Evolutionary conservation across 2,888 invertebrate genomes (phyloP).

Genomic region (Plemyria rubiginata): DNA sequence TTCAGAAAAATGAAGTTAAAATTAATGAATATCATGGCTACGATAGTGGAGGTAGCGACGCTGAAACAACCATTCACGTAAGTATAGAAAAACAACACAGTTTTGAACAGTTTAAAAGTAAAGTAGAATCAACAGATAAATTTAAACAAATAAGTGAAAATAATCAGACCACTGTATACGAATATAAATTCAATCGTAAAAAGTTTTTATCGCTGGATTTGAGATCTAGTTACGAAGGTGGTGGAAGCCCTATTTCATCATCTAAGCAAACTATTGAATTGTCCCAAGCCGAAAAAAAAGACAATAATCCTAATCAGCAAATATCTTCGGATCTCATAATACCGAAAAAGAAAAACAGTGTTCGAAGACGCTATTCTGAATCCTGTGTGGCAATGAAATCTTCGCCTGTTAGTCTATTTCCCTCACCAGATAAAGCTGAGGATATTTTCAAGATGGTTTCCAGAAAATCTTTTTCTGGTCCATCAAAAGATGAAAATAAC

Average conservation of each 20-base stretch:
- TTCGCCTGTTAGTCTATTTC: slow-evolving; percentile 42
- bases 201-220: slow-evolving; percentile 67
- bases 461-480: slow-evolving; percentile 33
- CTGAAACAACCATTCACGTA: slow-evolving; percentile 80
- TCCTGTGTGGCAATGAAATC: slow-evolving; percentile 52
- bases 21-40: slow-evolving; percentile 77
- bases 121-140: slow-evolving; percentile 36
- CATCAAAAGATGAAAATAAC: slow-evolving; percentile 10
- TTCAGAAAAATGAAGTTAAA: slow-evolving; percentile 43
- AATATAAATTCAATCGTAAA: slow-evolving; percentile 50
- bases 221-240: slow-evolving; percentile 57
- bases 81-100: slow-evolving; percentile 67
- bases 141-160: slow-evolving; percentile 30
- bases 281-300: slow-evolving; percentile 31
- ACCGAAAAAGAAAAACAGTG: slow-evolving; percentile 29
- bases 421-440: slow-evolving; percentile 55
- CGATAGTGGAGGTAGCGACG: slow-evolving; percentile 80
- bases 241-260: slow-evolving; percentile 38
- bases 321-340: slow-evolving; percentile 15
- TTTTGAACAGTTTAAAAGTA: slow-evolving; percentile 45
- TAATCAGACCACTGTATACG: slow-evolving; percentile 27
- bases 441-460: slow-evolving; percentile 61
- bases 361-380: slow-evolving; percentile 62
- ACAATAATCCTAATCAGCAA: slow-evolving; percentile 28
- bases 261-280: slow-evolving; percentile 42